These are phyloP conservation scores for Taxidea taxus DNA, from an alignment of 2,113 vertebrate genomes.

Conservation along the genomic window DNA sequence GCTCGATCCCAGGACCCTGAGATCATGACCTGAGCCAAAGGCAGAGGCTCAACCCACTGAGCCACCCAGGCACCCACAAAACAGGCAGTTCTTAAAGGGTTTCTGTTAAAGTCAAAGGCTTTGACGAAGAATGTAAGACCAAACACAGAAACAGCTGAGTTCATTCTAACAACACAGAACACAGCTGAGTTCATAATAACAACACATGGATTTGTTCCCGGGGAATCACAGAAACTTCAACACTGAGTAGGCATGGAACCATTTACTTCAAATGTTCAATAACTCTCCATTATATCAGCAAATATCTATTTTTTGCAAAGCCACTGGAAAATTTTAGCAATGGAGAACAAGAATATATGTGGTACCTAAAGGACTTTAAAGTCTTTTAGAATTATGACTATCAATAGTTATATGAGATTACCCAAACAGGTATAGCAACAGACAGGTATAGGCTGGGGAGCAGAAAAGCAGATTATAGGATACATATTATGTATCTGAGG, in stretches of 20 bases:
- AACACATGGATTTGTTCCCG: slow-evolving; percentile 27
- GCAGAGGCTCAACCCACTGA: no score
- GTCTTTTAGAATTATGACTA: background rate
- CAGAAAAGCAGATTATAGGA: background rate
- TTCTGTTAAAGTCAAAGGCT: background rate
- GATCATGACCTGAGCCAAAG: no score
- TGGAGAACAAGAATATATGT: background rate
- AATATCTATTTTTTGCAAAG: background rate
- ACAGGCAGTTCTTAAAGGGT: background rate
- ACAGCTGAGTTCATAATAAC: slow-evolving; percentile 34
- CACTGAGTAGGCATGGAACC: background rate
- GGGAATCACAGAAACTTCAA: background rate
- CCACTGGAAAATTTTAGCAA: background rate
- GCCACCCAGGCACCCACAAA: background rate
- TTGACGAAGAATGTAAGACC: slow-evolving; percentile 31
- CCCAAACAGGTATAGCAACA: background rate
- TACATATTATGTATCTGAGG: background rate
- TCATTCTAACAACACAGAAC: slow-evolving; percentile 32
- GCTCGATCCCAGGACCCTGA: no score
- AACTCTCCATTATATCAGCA: background rate
- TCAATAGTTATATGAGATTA: background rate
- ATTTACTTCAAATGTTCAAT: slow-evolving; percentile 14
- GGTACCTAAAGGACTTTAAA: background rate
- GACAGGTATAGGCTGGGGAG: background rate
- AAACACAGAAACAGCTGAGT: slow-evolving; percentile 24